Evolutionary conservation across 2,888 invertebrate species (phyloP).

Genomic region (Caenorhabditis angaria): DNA sequence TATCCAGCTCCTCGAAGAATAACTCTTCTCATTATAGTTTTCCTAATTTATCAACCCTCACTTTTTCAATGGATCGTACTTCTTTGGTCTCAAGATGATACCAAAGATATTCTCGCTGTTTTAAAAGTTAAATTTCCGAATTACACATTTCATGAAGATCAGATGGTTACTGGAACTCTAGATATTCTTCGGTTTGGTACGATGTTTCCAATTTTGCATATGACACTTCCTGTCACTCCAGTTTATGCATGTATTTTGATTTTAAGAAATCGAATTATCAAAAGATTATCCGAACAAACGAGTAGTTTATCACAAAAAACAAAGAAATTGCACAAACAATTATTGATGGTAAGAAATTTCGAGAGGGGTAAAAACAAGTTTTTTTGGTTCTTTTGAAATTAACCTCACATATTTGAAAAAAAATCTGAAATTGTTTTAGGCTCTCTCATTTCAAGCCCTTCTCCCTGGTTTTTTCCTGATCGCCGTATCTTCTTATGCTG

Average conservation of each 20-base stretch:
- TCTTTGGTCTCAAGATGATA: conserved; percentile 8
- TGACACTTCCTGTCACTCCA: conserved; percentile 48
- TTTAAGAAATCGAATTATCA: conserved; percentile 18
- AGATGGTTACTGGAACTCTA: conserved; percentile 29
- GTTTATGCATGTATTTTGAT: conserved; percentile 30
- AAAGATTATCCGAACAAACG: conserved; percentile 1
- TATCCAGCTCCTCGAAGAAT: neutral
- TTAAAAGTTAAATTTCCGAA: conserved; percentile 20
- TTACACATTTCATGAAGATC: conserved; percentile 26
- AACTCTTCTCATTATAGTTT: neutral
- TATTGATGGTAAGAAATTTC: conserved; percentile 31
- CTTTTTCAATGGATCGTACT: conserved; percentile 9
- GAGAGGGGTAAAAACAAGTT: no score
- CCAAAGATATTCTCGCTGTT: neutral
- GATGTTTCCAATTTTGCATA: conserved; percentile 42
- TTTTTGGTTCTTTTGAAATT: no score
- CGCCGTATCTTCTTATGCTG: conserved; percentile 37
- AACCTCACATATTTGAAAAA: neutral
- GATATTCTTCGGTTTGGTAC: conserved; percentile 30
- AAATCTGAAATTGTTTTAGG: neutral
- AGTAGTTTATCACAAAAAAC: conserved; percentile 21
- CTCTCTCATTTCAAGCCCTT: conserved; percentile 8
- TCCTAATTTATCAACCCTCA: conserved; percentile 1
- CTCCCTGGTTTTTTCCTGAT: conserved; percentile 41
- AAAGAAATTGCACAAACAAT: conserved; percentile 25